Base-by-base conservation (phyloP, 2,888 invertebrate genomes). In the Trissolcus brochymenae region DNA sequence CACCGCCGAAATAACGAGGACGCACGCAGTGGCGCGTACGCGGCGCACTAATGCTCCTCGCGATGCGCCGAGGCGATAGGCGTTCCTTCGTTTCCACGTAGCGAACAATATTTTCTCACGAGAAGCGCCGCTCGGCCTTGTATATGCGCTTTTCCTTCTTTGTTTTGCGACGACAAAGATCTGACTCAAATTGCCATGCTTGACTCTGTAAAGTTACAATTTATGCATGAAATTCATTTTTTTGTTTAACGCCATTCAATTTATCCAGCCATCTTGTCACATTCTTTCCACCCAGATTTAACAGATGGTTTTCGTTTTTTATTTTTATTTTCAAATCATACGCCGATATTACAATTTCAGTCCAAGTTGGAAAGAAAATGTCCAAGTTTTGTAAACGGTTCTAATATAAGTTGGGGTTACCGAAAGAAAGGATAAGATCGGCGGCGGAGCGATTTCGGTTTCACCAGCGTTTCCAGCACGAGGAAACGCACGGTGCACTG, bases 1-100 rank as follows among this genome's bases (percentile, higher is more conserved):
- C 86, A 85, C 87, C 82, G 80, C 82, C 86, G 80, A 87, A 88
- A 87, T 85, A 87, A 86, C 83, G 86, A 84, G 87, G 85, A 84
- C 87, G 84, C 83, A 83, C 83, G 80, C 83, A 81, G 77, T 80
- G 80, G 70, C 79, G 74, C 76, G 73, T 75, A 75, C 68, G 62
- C 64, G 66, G 62, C 71, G 67, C 71, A 76, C 72, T 75, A 76
- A 79, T 72, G 72, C 71, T 59, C 66, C 59, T 35, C 50, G 67
- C 70, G 76, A 78, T 73, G 71, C 66, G 68, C 78, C 66, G 59
- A 35, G 56, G 56, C 46, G 73, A 73, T 68, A 77, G 66, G 73
- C 74, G 74, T 74, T 74, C 60, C 70, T 70, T 46, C 73, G 73
- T 74, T 78, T 78, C 75, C 77, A 72, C 65, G 68, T 78, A 43